These are phyloP conservation scores for Beaufortia kweichowensis DNA, from an alignment of 2,113 vertebrate genomes.

Conservation along the genomic window DNA sequence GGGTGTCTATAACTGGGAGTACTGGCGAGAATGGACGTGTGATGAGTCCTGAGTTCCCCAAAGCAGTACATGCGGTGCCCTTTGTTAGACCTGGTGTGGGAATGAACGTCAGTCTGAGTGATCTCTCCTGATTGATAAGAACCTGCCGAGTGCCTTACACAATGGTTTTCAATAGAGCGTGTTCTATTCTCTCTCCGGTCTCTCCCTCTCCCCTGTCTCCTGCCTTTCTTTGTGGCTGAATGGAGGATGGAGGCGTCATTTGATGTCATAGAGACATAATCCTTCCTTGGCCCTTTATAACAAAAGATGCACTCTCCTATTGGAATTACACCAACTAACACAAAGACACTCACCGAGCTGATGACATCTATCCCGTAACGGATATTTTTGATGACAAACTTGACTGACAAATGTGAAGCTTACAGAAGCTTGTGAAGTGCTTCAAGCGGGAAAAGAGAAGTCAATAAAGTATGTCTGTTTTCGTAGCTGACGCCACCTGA, in stretches of 20 bases:
- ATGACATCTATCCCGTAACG: constrained; percentile 52
- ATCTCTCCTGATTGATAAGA: constrained; percentile 95
- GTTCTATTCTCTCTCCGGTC: constrained; percentile 39
- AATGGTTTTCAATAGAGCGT: constrained; percentile 89
- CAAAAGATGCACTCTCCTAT: constrained; percentile 54
- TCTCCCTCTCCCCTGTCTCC: constrained; percentile 34
- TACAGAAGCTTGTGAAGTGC: constrained; percentile 10
- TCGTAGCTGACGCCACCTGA: constrained; percentile 57
- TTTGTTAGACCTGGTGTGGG: constrained; percentile 97
- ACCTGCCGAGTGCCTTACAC: constrained; percentile 99
- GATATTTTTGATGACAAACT: constrained; percentile 55
- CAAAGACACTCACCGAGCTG: constrained; percentile 57
- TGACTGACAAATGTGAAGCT: constrained; percentile 57
- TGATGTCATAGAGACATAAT: constrained; percentile 43
- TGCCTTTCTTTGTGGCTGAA: constrained; percentile 21
- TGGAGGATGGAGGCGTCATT: constrained; percentile 10
- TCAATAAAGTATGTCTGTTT: constrained; percentile 31
- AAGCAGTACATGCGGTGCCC: constrained; percentile 97
- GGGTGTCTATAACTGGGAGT: constrained; percentile 98
- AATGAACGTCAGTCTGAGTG: constrained; percentile 98
- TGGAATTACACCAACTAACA: constrained; percentile 58
- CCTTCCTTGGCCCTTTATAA: constrained; percentile 50
- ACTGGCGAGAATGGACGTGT: constrained; percentile 97
- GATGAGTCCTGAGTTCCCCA: constrained; percentile 98
- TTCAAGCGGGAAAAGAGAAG: neutral